Conservation (phyloP, 2,888 invertebrate species). For the Pammene aurita region DNA sequence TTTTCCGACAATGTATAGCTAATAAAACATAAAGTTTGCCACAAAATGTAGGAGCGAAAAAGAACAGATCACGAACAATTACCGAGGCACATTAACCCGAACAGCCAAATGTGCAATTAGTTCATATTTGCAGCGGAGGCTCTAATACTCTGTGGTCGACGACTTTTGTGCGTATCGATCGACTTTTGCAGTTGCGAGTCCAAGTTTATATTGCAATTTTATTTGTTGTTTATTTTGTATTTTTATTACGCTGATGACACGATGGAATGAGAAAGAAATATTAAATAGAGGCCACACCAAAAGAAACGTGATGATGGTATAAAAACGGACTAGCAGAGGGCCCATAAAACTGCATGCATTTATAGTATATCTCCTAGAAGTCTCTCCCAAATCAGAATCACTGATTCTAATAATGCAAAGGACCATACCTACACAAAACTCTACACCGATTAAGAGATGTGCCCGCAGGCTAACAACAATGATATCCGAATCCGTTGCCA, state of each 20-base stretch:
- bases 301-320: too few relatives aligned
- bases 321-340: too few relatives aligned
- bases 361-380: too few relatives aligned
- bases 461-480: constrained; percentile 8
- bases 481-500: constrained; percentile 3
- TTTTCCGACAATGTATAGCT: too few relatives aligned
- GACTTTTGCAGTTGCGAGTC: neutral
- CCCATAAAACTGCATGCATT: too few relatives aligned
- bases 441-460: neutral
- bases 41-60: neutral
- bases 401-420: too few relatives aligned
- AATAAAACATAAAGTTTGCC: neutral
- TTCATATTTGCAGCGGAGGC: constrained; percentile 27
- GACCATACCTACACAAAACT: neutral
- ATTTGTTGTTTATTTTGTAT: too few relatives aligned
- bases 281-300: too few relatives aligned
- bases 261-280: too few relatives aligned
- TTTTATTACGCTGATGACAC: too few relatives aligned
- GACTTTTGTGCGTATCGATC: constrained; percentile 16
- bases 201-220: neutral
- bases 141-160: constrained; percentile 18
- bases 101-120: constrained; percentile 47
- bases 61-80: constrained; percentile 13
- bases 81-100: constrained; percentile 43
- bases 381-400: too few relatives aligned